Conservation (phyloP, 2,888 invertebrate species). For the Eupithecia exiguata region DNA sequence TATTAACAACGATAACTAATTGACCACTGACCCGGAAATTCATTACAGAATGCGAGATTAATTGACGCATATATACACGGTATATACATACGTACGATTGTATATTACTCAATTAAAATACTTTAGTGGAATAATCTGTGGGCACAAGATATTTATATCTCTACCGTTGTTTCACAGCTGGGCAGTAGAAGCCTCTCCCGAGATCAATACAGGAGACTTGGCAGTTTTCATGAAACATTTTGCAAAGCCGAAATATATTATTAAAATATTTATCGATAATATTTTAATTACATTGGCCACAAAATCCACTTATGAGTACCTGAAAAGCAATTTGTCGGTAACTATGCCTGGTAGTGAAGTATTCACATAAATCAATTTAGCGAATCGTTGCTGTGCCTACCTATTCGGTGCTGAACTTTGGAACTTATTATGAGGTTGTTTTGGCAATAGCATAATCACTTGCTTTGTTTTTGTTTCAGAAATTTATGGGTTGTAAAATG, state of each 20-base stretch:
- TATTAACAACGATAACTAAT: constrained; percentile 56
- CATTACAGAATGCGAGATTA: constrained; percentile 53
- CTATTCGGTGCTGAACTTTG: constrained; percentile 15
- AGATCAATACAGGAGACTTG: neutral
- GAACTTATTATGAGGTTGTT: constrained; percentile 22
- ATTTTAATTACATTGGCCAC: neutral
- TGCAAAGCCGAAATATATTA: neutral
- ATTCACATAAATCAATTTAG: constrained; percentile 30
- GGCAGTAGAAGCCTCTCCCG: neutral
- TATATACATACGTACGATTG: neutral
- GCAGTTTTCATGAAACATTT: neutral
- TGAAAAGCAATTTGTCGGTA: constrained; percentile 23
- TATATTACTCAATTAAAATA: neutral
- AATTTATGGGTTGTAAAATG: constrained; percentile 30
- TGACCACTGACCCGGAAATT: constrained; percentile 58
- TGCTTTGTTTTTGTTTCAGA: constrained; percentile 32
- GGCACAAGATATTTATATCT: neutral
- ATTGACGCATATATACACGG: constrained; percentile 26
- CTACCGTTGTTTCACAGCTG: neutral
- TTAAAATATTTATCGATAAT: neutral
- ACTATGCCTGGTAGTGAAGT: constrained; percentile 21
- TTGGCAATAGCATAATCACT: constrained; percentile 17
- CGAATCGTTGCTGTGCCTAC: constrained; percentile 14
- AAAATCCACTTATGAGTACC: constrained; percentile 10
- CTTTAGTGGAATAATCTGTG: neutral